Conservation (phyloP, 1,140 invertebrate species). For the Zaprionus ornatus region DNA sequence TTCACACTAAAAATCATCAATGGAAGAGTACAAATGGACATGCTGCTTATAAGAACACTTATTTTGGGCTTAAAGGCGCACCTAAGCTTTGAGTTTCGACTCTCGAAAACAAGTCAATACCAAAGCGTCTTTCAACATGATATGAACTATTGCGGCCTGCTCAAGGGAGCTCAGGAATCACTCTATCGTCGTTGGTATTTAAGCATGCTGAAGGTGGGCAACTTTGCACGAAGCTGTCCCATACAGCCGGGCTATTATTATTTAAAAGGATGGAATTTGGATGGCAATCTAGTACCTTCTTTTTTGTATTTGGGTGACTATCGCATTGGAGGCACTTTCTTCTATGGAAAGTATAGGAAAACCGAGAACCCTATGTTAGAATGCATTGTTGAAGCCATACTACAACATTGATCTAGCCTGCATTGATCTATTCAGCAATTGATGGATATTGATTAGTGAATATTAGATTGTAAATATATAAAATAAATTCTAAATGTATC, state of each 20-base stretch:
- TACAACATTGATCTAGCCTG: not conserved
- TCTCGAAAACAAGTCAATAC: conserved; percentile 56
- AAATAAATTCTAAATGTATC: not conserved
- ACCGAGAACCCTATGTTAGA: conserved; percentile 24
- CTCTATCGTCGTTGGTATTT: conserved; percentile 66
- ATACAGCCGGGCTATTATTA: conserved; percentile 62
- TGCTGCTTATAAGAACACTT: conserved; percentile 37
- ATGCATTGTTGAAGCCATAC: conserved; percentile 50
- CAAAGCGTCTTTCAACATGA: conserved; percentile 68
- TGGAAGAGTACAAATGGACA: conserved; percentile 51
- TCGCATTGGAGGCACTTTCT: conserved; percentile 50
- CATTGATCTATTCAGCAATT: not conserved
- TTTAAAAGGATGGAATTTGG: conserved; percentile 55
- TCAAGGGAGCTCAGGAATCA: conserved; percentile 51
- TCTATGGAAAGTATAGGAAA: conserved; percentile 54
- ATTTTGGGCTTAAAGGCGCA: conserved; percentile 50
- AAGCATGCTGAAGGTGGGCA: conserved; percentile 55
- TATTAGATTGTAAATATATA: not conserved
- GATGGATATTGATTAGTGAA: too few relatives aligned
- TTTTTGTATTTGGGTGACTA: conserved; percentile 74
- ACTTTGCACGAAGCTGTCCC: conserved; percentile 68
- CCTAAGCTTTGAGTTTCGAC: conserved; percentile 63
- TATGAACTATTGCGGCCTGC: conserved; percentile 64
- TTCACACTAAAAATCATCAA: conserved; percentile 52
- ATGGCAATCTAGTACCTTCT: conserved; percentile 50